Percentiles rank a stretch among this genome's conserved stretches.
These are phyloP conservation scores for Pachyrhynchus sulphureomaculatus DNA, from an alignment of 1,140 invertebrate genomes.

Conservation along the genomic window DNA sequence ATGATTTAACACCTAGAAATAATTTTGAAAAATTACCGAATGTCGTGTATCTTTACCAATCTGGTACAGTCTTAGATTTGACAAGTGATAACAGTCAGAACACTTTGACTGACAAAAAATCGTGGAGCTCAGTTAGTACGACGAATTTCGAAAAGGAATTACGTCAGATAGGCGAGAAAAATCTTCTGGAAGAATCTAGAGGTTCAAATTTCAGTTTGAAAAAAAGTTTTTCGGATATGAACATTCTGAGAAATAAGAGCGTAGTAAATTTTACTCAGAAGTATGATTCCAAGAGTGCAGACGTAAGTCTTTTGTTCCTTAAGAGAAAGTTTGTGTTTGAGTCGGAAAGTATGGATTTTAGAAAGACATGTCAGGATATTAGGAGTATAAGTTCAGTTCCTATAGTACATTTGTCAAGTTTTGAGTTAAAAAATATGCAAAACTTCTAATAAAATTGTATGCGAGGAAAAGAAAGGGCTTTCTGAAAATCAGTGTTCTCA, in stretches of 20 bases:
- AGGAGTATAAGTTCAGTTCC: slow-evolving; percentile 10
- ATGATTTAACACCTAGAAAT: background rate
- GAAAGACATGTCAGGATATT: slow-evolving; percentile 22
- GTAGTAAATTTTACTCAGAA: background rate
- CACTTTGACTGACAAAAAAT: slow-evolving; percentile 12
- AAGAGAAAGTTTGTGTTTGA: slow-evolving; percentile 6
- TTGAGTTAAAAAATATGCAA: background rate
- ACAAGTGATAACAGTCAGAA: slow-evolving; percentile 1
- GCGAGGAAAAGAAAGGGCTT: background rate
- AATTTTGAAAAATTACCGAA: background rate
- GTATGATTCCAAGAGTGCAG: background rate
- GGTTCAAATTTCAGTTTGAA: slow-evolving; percentile 7
- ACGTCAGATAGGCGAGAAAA: background rate
- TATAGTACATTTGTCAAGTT: background rate
- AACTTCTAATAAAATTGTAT: background rate
- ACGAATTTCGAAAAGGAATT: background rate
- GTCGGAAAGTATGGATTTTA: slow-evolving; percentile 16
- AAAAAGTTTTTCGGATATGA: slow-evolving; percentile 17
- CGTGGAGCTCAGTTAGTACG: background rate
- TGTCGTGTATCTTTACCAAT: slow-evolving; percentile 15
- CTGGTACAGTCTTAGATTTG: slow-evolving; percentile 3
- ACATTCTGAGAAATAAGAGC: background rate
- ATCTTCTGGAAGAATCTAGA: background rate
- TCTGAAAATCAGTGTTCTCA: background rate
- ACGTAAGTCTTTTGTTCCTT: background rate